Evolutionary conservation across 2,797 vertebrate genomes (phyloP), one percentile per base, ranked within the genome.

Genomic region (Sebastes hopkinsi): DNA sequence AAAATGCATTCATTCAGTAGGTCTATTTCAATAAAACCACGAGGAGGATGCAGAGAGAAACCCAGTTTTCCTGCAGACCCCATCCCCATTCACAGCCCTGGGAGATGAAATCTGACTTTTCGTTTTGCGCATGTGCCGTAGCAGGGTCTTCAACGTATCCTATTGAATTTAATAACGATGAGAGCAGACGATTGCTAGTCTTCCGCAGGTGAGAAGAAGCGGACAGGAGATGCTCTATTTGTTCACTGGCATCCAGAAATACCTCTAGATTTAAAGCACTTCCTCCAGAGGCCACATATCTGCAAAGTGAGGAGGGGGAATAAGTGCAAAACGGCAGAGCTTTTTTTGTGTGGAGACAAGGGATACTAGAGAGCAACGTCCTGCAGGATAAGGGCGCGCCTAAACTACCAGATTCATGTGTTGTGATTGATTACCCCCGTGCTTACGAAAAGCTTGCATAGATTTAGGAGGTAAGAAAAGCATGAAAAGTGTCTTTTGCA

Each of bases 351-450:
- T 75, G 88, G 87, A 91, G 86, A 87, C 89, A 75, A 90, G 89
- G 87, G 88, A 94, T 73, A 91, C 86, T 74, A 80, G 88, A 91
- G 88, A 91, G 88, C 86, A 89, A 78, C 91, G 89, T 94, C 93
- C 91, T 93, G 92, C 91, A 91, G 91, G 94, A 94, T 85, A 91
- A 92, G 93, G 94, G 93, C 93, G 91, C 92, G 93, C 92, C 94
- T 93, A 85, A 91, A 93, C 86, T 75, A 85, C 90, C 90, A 93
- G 72, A 95, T 95, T 92, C 93, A 96, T 95, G 95, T 94, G 94
- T 94, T 93, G 88, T 94, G 91, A 93, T 93, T 95, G 91, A 92
- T 93, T 83, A 79, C 81, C 86, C 82, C 89, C 85, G 86, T 80
- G 84, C 88, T 61, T 82, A 76, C 71, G 88, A 93, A 87, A 93